Base-by-base conservation (phyloP, 2,888 invertebrate genomes). In the Sinotaia quadrata region DNA sequence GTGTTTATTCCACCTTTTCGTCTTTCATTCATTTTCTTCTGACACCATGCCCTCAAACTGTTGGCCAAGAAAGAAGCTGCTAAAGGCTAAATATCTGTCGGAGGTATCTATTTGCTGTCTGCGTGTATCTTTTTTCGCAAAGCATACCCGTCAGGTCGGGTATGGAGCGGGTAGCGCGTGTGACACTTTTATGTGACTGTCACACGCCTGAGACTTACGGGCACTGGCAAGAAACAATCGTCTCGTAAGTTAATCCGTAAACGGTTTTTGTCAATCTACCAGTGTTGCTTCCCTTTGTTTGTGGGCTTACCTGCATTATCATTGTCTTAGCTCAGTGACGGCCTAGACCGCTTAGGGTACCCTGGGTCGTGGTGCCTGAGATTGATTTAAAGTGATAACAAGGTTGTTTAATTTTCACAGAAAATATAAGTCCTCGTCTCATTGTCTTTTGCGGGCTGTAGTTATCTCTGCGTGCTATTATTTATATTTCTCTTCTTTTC, bases 171-270 rank as follows among this genome's bases (percentile, higher is more conserved):
- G 12, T 47, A 24, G 47, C 24, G 1, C 21, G n/a, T 47, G 47
- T 47, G 47, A 47, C 47, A 47, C 47, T 47, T 47, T 47, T 47
- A 47, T 47, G 47, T 24, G 47, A 47, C 47, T 47, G 47, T 47
- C 47, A 47, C 47, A 18, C 12, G 8, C 47, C 18, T 7, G 21
- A 47, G 47, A 47, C 21, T 47, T 47, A 47, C 47, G 47, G 24
- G n/a, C 47, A 47, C 47, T 47, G 47, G n/a, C 47, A 24, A 18
- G 18, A 24, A 7, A 24, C 12, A n/a, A n/a, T n/a, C n/a, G n/a
- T n/a, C n/a, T n/a, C n/a, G n/a, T n/a, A n/a, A n/a, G n/a, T 24
- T 47, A 12, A 47, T 8, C 47, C 47, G 7, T 18, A 18, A n/a
- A 47, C 47, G 47, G 21, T 24, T 24, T 24, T 8, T 47, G 47